Percentiles rank a stretch among this genome's conserved stretches.
These are phyloP conservation scores for Salvelinus namaycush DNA, from an alignment of 2,113 vertebrate species.

Conservation along the genomic window DNA sequence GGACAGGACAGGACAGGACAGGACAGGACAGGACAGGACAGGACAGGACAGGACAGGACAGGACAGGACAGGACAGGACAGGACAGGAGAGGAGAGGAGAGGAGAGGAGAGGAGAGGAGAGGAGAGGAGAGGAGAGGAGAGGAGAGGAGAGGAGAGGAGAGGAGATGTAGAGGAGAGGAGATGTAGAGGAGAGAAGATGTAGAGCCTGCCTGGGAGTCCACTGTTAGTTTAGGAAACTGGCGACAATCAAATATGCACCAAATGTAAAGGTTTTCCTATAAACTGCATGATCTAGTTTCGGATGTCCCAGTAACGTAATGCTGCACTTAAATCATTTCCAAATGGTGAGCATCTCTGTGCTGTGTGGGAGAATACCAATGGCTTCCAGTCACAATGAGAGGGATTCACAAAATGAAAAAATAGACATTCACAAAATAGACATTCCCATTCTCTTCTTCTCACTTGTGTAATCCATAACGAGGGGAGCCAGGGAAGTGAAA, in stretches of 20 bases:
- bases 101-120: no score
- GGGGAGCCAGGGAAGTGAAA: constrained; percentile 14
- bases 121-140: no score
- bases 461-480: constrained; percentile 6
- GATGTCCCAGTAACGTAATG: constrained; percentile 17
- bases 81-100: constrained; percentile 25
- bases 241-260: constrained; percentile 33
- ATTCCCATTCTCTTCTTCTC: constrained; percentile 1
- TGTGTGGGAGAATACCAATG: constrained; percentile 23
- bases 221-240: constrained; percentile 33
- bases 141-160: no score
- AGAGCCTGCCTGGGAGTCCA: constrained; percentile 26
- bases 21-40: no score
- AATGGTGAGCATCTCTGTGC: constrained; percentile 32
- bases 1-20: no score
- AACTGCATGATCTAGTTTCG: constrained; percentile 25
- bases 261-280: constrained; percentile 17
- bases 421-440: not conserved
- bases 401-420: constrained; percentile 2
- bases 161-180: constrained; percentile 26
- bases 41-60: no score
- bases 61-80: no score
- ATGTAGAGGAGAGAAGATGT: constrained; percentile 14
- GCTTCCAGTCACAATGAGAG: not conserved
- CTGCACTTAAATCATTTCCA: constrained; percentile 30